phyloP scores from a whole-genome alignment of 2,888 invertebrate genomes.

The Metellina segmentata region DNA sequence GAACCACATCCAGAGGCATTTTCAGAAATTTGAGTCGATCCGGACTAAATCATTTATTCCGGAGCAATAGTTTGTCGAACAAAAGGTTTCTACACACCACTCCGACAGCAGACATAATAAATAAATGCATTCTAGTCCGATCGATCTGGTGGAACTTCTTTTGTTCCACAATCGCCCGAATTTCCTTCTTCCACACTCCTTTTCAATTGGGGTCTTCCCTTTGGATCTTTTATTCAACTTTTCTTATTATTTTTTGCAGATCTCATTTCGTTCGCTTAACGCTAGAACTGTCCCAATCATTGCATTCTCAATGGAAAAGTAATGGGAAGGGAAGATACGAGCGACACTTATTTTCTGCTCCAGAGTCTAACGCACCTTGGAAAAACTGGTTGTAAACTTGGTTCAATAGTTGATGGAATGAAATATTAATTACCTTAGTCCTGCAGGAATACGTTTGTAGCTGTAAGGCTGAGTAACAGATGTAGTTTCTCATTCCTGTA shows the following conservation, averaged over 20 bases:
- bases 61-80: conserved; percentile 6
- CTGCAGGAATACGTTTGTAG: background rate
- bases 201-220: background rate
- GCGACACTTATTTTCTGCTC: conserved; percentile 7
- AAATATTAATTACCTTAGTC: background rate
- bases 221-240: conserved; percentile 21
- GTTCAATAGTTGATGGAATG: background rate
- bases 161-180: conserved; percentile 43
- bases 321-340: conserved; percentile 26
- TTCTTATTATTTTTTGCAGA: conserved; percentile 44
- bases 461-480: no score
- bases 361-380: background rate
- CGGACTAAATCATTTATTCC: background rate
- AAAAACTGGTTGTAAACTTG: background rate
- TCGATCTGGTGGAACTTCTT: conserved; percentile 37
- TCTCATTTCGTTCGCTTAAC: conserved; percentile 55
- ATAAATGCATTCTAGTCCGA: conserved; percentile 53
- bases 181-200: conserved; percentile 11
- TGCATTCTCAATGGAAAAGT: conserved; percentile 36
- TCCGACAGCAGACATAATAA: conserved; percentile 47
- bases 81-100: conserved; percentile 36
- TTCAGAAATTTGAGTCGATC: background rate
- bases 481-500: no score
- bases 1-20: background rate
- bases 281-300: conserved; percentile 66